Evolutionary conservation across 2,888 invertebrate species (phyloP), one percentile per base, ranked within the genome.

Genomic region (Athalia rosae): DNA sequence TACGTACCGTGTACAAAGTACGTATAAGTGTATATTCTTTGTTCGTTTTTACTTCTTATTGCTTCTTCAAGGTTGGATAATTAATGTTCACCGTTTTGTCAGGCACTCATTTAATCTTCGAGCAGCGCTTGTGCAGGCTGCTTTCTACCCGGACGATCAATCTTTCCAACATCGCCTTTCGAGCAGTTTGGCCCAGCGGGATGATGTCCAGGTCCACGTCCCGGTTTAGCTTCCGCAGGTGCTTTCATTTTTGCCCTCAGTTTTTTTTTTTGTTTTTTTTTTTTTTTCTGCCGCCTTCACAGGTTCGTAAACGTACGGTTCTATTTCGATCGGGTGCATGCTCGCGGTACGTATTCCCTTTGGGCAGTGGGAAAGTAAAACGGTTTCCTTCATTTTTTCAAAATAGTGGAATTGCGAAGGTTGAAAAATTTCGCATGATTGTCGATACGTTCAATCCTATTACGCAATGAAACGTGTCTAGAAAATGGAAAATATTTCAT

Each of bases 71-170:
- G 9, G n/a, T 7, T 3, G 61, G 48, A 74, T 74, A 74, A 74
- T 74, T 74, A 74, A 74, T 74, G 74, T 74, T 48, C 74, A 15
- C 61, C 74, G 61, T 74, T 74, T 74, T 74, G 74, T 74, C 74
- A 74, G 61, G 28, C 74, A 74, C 74, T 74, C 74, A 74, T 74
- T 74, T 61, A 74, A 74, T 74, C 74, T 74, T 74, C 74, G 74
- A 74, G 7, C 74, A 47, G 28, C 28, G 28, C 28, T 28, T 48
- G 61, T 74, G 56, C n/a, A 71, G 50, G 58, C 58, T 58, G n/a
- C 71, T 58, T 13, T 56, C 8, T 6, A 28, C 28, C 28, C 4
- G 13, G 43, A 74, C 74, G 41, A 74, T 74, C 74, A 74, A 74
- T 74, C 74, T 74, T 50, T 7, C 48, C 74, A 4, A 11, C n/a